Conservation (phyloP, 2,797 vertebrate species). For the Enteromius paludinosus region DNA sequence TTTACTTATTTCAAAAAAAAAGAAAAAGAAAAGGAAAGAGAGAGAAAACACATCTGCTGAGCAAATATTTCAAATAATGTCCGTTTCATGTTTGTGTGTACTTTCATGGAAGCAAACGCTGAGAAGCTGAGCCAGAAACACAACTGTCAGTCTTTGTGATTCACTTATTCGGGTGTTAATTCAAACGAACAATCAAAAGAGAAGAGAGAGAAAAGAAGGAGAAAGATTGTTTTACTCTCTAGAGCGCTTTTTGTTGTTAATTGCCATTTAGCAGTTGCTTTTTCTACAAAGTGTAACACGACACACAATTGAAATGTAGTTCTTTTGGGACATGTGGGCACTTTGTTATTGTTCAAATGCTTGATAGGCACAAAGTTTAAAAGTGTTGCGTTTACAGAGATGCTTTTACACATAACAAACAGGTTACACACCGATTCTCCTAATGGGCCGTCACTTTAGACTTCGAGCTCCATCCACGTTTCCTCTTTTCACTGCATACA, state of each 20-base stretch:
- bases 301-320: conserved; percentile 43
- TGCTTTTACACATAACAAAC: conserved; percentile 4
- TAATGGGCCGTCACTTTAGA: background rate
- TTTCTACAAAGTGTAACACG: conserved; percentile 25
- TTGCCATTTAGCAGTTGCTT: conserved; percentile 35
- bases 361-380: conserved; percentile 59
- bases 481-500: background rate
- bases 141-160: conserved; percentile 45
- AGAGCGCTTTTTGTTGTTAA: conserved; percentile 40
- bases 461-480: background rate
- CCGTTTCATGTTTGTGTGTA: conserved; percentile 26
- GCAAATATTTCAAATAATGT: conserved; percentile 61
- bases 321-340: conserved; percentile 25
- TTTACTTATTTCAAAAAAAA: conserved; percentile 29
- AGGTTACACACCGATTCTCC: background rate
- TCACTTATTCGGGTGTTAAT: conserved; percentile 45
- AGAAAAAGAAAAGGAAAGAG: background rate
- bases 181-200: conserved; percentile 40
- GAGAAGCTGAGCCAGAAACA: conserved; percentile 37
- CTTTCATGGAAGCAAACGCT: conserved; percentile 24
- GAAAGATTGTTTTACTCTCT: conserved; percentile 35
- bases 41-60: conserved; percentile 51
- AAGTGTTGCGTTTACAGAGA: conserved; percentile 14
- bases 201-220: background rate
- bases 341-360: conserved; percentile 41